Conservation (phyloP, 2,797 vertebrate species). For the Arnoldichthys spilopterus region DNA sequence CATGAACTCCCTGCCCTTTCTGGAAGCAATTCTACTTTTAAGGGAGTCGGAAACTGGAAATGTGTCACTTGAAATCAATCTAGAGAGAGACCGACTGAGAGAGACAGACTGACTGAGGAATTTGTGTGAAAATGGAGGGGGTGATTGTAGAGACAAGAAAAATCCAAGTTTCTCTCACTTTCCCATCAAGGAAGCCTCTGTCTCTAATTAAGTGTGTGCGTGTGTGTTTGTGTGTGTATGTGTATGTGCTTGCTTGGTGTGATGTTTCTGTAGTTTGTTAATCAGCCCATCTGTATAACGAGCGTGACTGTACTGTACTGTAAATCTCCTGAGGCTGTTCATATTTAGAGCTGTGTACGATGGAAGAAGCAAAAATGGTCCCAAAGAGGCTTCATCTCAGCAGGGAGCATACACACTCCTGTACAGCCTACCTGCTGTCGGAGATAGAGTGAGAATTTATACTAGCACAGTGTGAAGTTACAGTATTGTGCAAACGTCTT, state of each 20-base stretch:
- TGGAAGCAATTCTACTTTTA: slow-evolving; percentile 76
- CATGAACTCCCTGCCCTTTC: slow-evolving; percentile 68
- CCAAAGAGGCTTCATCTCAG: slow-evolving; percentile 16
- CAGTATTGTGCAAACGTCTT: not conserved
- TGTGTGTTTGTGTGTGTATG: slow-evolving; percentile 6
- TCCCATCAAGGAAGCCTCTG: not conserved
- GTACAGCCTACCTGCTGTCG: slow-evolving; percentile 14
- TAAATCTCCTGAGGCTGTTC: slow-evolving; percentile 16
- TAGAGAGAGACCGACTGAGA: slow-evolving; percentile 8
- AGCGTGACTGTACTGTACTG: not conserved
- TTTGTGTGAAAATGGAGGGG: not conserved
- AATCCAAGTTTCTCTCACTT: not conserved
- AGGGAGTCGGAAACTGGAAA: slow-evolving; percentile 75
- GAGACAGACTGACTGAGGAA: not conserved
- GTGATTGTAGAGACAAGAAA: not conserved
- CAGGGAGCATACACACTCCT: slow-evolving; percentile 28
- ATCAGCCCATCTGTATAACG: slow-evolving; percentile 2
- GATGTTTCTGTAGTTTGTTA: slow-evolving; percentile 34
- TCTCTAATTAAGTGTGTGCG: not conserved
- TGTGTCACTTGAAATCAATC: slow-evolving; percentile 79
- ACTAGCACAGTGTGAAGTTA: not conserved
- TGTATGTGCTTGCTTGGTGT: not conserved
- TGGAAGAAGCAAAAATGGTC: slow-evolving; percentile 10
- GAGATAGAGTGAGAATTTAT: not conserved
- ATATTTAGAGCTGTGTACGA: slow-evolving; percentile 20